These are phyloP conservation scores for Netelia fuscicornis DNA, from an alignment of 2,888 invertebrate genomes.

Conservation along the genomic window DNA sequence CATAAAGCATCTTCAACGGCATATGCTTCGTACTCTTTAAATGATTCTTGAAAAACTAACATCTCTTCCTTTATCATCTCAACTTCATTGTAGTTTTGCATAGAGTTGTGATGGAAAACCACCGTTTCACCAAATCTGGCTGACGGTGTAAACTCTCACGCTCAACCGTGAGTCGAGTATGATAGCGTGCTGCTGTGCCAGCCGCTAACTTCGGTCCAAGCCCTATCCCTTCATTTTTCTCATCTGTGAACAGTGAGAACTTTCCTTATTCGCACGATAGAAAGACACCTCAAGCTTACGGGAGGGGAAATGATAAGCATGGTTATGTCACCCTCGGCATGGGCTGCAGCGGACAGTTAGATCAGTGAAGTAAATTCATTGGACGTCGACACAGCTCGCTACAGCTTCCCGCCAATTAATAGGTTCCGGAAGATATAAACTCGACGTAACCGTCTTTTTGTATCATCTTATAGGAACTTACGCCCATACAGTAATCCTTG, in stretches of 20 bases:
- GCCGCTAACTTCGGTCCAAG: neutral
- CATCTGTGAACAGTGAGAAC: neutral
- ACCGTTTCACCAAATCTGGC: neutral
- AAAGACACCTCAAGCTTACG: constrained; percentile 18
- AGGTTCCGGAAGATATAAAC: neutral
- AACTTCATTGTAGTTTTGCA: too few relatives aligned
- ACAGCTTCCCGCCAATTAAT: constrained; percentile 27
- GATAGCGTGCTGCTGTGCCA: neutral
- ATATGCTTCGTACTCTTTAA: too few relatives aligned
- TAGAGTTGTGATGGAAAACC: neutral
- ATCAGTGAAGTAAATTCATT: constrained; percentile 13
- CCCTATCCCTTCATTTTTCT: neutral
- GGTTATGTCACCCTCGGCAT: neutral
- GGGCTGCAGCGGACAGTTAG: neutral
- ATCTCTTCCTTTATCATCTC: too few relatives aligned
- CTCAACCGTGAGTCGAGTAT: constrained; percentile 23
- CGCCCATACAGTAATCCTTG: neutral
- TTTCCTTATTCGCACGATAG: constrained; percentile 3
- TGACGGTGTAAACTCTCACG: neutral
- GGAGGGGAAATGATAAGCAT: neutral
- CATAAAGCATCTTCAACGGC: too few relatives aligned
- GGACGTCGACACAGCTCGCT: constrained; percentile 7
- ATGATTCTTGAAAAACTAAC: too few relatives aligned
- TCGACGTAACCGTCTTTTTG: constrained; percentile 4
- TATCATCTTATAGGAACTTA: neutral